phyloP scores from a whole-genome alignment of 2,113 vertebrate genomes.

The Brachypteracias leptosomus region DNA sequence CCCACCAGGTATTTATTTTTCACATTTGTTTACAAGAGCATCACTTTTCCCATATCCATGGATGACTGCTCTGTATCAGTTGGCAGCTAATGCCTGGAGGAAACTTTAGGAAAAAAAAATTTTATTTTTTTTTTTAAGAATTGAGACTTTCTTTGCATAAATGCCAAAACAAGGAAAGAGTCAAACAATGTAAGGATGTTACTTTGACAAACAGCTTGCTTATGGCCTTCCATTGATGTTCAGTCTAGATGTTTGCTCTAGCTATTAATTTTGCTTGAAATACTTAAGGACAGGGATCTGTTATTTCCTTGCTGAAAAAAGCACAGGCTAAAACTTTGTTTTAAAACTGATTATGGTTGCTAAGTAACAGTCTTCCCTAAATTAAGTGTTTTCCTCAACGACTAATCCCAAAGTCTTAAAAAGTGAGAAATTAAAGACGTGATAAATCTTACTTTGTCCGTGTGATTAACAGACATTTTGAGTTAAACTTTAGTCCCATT shows the following conservation, averaged over 20 bases:
- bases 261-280: conserved; percentile 16
- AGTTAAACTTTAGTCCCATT: not conserved
- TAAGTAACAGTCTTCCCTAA: conserved; percentile 37
- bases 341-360: conserved; percentile 52
- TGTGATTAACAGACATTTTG: not conserved
- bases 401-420: conserved; percentile 21
- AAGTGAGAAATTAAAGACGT: not conserved
- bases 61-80: not conserved
- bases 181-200: not conserved
- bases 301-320: not conserved
- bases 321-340: conserved; percentile 17
- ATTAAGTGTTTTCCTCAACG: not conserved
- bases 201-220: not conserved
- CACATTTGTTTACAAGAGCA: not conserved
- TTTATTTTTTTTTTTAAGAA: not conserved
- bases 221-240: not conserved
- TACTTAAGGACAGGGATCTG: not conserved
- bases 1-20: not conserved
- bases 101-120: not conserved
- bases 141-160: not conserved
- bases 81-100: not conserved
- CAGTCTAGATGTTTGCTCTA: not conserved
- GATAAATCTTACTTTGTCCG: not conserved
- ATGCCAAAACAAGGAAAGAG: not conserved
- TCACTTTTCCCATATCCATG: not conserved